These are phyloP conservation scores for Speoplatyrhinus poulsoni DNA, from an alignment of 2,113 vertebrate species.

Conservation along the genomic window DNA sequence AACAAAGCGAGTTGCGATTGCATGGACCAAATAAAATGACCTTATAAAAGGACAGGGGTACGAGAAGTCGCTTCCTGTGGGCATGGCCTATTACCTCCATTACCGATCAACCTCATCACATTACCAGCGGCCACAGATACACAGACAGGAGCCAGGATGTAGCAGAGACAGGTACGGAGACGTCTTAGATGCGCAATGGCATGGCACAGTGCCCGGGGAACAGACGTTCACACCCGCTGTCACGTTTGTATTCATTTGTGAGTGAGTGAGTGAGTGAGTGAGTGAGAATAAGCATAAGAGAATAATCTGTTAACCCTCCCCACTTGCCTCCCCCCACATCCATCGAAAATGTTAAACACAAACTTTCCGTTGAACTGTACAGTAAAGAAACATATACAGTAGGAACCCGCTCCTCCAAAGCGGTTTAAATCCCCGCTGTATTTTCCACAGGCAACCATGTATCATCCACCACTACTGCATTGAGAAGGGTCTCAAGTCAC, in stretches of 20 bases:
- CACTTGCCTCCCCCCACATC: no score
- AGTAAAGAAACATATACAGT: background rate
- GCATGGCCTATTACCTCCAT: conserved; percentile 8
- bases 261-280: background rate
- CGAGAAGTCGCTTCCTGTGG: no score
- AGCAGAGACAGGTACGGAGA: conserved; percentile 2
- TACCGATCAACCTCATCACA: conserved; percentile 9
- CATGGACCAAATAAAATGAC: background rate
- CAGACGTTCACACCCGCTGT: background rate
- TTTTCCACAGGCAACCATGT: conserved; percentile 15
- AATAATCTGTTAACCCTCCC: background rate
- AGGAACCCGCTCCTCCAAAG: no score
- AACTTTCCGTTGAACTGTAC: background rate
- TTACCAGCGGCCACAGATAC: background rate
- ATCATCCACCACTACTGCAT: conserved; percentile 43
- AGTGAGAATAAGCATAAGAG: background rate
- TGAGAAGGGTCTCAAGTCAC: conserved; percentile 23
- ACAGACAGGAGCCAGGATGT: background rate
- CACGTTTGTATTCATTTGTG: no score
- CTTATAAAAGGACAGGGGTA: no score
- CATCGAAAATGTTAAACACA: background rate
- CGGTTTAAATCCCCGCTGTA: background rate
- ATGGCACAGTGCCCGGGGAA: background rate
- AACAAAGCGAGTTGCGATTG: background rate
- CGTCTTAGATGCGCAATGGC: conserved; percentile 7